A percentile compares a stretch with the other conserved stretches of the same genome.
Evolutionary conservation across 2,888 invertebrate genomes (phyloP).

Genomic region (Mythimna pallens): DNA sequence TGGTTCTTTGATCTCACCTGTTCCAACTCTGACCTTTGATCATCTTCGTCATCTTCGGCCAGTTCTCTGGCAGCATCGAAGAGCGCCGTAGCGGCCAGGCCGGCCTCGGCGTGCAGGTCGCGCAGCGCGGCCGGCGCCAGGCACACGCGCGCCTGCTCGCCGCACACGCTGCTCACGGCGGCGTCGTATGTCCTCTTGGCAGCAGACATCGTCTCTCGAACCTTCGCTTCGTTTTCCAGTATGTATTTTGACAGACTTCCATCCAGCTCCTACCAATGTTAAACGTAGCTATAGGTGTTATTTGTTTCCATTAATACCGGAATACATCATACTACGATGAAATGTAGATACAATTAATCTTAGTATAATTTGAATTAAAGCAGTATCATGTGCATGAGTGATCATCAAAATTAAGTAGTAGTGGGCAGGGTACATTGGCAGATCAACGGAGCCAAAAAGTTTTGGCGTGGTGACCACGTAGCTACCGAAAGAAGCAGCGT

Average conservation of each 20-base stretch:
- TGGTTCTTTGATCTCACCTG: constrained; percentile 22
- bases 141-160: constrained; percentile 52
- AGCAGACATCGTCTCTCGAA: constrained; percentile 50
- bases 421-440: no score
- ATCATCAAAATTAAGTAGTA: no score
- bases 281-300: neutral
- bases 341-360: neutral
- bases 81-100: constrained; percentile 8
- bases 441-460: no score
- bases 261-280: constrained; percentile 65
- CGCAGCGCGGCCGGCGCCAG: constrained; percentile 50
- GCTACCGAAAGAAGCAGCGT: no score
- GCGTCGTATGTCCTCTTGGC: constrained; percentile 64
- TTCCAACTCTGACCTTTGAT: constrained; percentile 37
- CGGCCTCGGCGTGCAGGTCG: constrained; percentile 33
- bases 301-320: neutral
- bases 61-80: constrained; percentile 40
- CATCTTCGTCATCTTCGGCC: constrained; percentile 29
- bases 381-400: no score
- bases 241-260: constrained; percentile 55
- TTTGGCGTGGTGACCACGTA: no score
- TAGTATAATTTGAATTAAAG: neutral
- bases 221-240: constrained; percentile 67
- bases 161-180: constrained; percentile 40
- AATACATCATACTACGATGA: neutral